A percentile compares a stretch with the other conserved stretches of the same genome.
Evolutionary conservation across 2,113 vertebrate genomes (phyloP).

Genomic region (Bothrops jararaca): DNA sequence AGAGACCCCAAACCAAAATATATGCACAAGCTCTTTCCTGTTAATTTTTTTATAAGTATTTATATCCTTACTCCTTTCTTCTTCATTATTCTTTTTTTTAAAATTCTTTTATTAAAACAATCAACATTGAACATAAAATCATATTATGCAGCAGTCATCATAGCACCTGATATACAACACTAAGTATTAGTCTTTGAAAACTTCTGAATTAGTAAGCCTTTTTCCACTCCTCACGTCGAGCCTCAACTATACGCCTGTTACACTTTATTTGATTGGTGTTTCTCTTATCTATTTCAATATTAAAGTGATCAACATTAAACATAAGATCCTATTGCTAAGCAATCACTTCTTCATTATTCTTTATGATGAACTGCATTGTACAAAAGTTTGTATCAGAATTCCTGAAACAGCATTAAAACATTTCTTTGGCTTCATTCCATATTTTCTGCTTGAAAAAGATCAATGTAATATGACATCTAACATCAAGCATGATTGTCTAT

Average conservation of each 20-base stretch:
- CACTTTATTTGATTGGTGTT: too few species aligned
- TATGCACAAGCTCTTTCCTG: neutral
- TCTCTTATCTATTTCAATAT: too few species aligned
- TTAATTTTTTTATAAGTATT: neutral
- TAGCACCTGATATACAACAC: too few species aligned
- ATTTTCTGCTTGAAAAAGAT: neutral
- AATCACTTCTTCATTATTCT: neutral
- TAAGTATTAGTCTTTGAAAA: too few species aligned
- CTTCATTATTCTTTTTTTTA: neutral
- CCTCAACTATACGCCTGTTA: too few species aligned
- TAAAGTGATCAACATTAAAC: too few species aligned
- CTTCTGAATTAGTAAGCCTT: too few species aligned
- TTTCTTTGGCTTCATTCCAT: neutral
- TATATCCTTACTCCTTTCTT: neutral
- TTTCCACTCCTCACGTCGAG: too few species aligned
- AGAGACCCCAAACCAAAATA: neutral
- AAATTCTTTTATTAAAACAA: too few species aligned
- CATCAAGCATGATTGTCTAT: neutral
- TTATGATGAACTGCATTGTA: neutral
- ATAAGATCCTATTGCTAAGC: too few species aligned
- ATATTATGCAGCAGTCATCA: too few species aligned
- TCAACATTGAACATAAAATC: too few species aligned
- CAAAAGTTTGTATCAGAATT: neutral
- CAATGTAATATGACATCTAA: neutral
- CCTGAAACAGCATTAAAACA: neutral